phyloP scores from a whole-genome alignment of 1,140 invertebrate species.

The Lepeophtheirus salmonis region DNA sequence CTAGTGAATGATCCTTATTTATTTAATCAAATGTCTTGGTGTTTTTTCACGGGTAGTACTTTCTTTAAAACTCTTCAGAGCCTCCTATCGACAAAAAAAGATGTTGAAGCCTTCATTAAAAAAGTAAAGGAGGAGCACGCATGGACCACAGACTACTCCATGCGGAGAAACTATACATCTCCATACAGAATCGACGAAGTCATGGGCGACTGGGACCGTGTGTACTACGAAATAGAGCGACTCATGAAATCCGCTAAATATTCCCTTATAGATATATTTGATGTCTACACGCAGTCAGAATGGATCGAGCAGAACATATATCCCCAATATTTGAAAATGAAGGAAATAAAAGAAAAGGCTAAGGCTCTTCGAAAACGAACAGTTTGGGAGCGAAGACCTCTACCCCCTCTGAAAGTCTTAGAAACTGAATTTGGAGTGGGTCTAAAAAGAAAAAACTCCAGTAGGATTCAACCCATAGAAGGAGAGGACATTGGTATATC shows the following conservation, averaged over 20 bases:
- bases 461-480: no score
- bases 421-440: constrained; percentile 20
- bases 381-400: constrained; percentile 38
- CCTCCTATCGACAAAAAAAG: constrained; percentile 32
- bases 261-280: constrained; percentile 44
- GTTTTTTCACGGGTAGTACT: constrained; percentile 35
- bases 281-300: constrained; percentile 48
- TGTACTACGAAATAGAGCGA: constrained; percentile 25
- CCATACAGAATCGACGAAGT: constrained; percentile 49
- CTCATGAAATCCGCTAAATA: constrained; percentile 42
- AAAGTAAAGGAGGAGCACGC: constrained; percentile 30
- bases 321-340: constrained; percentile 35
- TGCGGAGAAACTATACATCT: constrained; percentile 51
- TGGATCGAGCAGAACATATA: constrained; percentile 48
- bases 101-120: constrained; percentile 25
- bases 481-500: no score
- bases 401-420: constrained; percentile 25
- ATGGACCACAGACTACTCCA: constrained; percentile 59
- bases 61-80: constrained; percentile 38
- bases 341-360: constrained; percentile 34
- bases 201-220: constrained; percentile 39
- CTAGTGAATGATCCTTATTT: constrained; percentile 38
- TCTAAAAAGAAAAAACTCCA: background rate
- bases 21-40: constrained; percentile 37
- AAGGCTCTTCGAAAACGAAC: constrained; percentile 32